Percentiles rank a stretch among this genome's conserved stretches.
Evolutionary conservation across 2,113 vertebrate species (phyloP).

Genomic region (Varanus komodoensis): DNA sequence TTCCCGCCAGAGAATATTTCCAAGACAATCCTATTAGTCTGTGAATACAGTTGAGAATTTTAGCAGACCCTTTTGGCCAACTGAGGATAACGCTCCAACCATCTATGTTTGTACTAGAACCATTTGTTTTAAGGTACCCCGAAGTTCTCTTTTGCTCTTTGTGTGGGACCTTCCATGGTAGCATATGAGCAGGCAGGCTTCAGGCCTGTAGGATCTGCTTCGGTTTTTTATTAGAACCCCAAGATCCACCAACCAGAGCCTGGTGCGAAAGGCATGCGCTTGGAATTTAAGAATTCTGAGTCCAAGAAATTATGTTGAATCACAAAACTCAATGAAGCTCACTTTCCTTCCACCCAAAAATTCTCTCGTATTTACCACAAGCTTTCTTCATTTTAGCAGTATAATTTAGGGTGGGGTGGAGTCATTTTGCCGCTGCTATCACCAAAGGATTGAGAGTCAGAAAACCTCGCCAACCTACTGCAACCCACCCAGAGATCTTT

Average conservation of each 20-base stretch:
- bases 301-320: not conserved
- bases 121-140: not conserved
- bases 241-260: not conserved
- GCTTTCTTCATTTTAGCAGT: not conserved
- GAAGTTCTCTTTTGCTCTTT: not conserved
- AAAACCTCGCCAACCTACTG: not conserved
- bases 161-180: not conserved
- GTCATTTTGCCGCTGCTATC: not conserved
- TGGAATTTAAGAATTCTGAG: not conserved
- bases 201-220: not conserved
- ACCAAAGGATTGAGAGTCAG: no score
- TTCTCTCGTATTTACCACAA: not conserved
- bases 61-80: not conserved
- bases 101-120: not conserved
- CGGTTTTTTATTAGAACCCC: not conserved
- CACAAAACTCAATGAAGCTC: not conserved
- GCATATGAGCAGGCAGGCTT: not conserved
- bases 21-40: no score
- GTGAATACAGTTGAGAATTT: not conserved
- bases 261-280: not conserved
- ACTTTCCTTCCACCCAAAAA: not conserved
- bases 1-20: not conserved
- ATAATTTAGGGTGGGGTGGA: not conserved
- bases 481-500: not conserved
- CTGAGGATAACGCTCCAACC: not conserved